Conservation (phyloP, 2,113 vertebrate genomes). For the Periophthalmodon schlosseri region DNA sequence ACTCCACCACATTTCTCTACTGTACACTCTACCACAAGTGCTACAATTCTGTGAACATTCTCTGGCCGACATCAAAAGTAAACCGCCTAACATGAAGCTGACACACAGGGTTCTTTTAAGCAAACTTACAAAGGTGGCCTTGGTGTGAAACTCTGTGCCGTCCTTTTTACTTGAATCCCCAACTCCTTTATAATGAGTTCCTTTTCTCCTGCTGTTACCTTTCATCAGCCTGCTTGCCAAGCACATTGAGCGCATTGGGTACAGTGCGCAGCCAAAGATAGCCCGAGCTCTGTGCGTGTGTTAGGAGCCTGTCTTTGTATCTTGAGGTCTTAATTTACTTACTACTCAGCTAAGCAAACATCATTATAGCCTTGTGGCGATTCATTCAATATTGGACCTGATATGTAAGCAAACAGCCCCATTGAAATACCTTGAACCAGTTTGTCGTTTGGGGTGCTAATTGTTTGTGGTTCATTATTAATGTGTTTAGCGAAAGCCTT, state of each 20-base stretch:
- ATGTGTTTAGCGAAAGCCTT: slow-evolving; percentile 34
- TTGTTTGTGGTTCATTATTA: slow-evolving; percentile 49
- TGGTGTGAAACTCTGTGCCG: slow-evolving; percentile 21
- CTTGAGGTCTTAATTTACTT: slow-evolving; percentile 59
- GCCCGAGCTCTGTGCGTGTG: slow-evolving; percentile 44
- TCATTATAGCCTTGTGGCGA: slow-evolving; percentile 40
- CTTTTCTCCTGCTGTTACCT: slow-evolving; percentile 59
- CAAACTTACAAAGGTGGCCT: slow-evolving; percentile 39
- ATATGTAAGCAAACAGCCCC: slow-evolving; percentile 46
- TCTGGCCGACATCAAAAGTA: not conserved
- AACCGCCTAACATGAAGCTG: not conserved
- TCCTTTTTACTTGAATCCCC: slow-evolving; percentile 57
- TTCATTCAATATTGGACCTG: slow-evolving; percentile 41
- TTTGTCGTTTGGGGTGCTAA: slow-evolving; percentile 27
- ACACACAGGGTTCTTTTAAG: slow-evolving; percentile 13
- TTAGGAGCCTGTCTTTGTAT: slow-evolving; percentile 53
- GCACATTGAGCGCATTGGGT: slow-evolving; percentile 71
- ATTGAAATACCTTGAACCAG: slow-evolving; percentile 35
- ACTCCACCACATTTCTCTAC: slow-evolving; percentile 45
- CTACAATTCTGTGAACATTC: not conserved
- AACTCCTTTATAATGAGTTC: slow-evolving; percentile 61
- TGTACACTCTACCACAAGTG: not conserved
- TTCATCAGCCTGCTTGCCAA: slow-evolving; percentile 71
- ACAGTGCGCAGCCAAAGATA: slow-evolving; percentile 68
- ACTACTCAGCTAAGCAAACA: slow-evolving; percentile 49